phyloP scores from a whole-genome alignment of 2,888 invertebrate genomes.

The Aproaerema taeniolella region DNA sequence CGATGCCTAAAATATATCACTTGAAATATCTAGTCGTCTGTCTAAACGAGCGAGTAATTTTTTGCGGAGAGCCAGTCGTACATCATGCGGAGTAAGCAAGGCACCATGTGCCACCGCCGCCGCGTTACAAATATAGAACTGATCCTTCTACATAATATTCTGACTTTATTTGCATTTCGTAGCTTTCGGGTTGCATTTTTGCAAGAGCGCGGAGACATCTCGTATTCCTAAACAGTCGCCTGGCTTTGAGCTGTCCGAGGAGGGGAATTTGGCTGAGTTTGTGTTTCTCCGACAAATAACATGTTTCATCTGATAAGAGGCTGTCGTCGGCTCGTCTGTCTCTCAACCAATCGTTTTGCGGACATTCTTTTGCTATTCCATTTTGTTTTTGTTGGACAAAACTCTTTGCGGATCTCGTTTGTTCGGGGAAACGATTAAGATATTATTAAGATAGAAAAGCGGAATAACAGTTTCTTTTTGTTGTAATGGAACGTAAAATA shows the following conservation, averaged over 20 bases:
- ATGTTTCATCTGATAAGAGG: slow-evolving; percentile 66
- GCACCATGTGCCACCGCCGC: not conserved
- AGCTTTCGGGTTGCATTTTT: slow-evolving; percentile 37
- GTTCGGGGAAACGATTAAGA: slow-evolving; percentile 20
- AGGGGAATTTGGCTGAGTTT: slow-evolving; percentile 55
- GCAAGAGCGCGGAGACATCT: slow-evolving; percentile 35
- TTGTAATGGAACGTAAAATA: not conserved
- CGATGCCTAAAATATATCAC: not conserved
- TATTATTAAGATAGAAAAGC: slow-evolving; percentile 13
- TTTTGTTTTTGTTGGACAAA: slow-evolving; percentile 49
- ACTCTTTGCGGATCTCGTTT: slow-evolving; percentile 20
- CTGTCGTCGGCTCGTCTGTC: slow-evolving; percentile 65
- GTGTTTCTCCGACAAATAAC: slow-evolving; percentile 64
- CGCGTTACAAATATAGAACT: slow-evolving; percentile 20
- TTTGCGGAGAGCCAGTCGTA: not conserved
- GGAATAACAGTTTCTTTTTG: not conserved
- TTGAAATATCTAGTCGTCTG: not conserved
- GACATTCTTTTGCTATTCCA: slow-evolving; percentile 47
- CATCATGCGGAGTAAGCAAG: not conserved
- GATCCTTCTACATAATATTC: slow-evolving; percentile 28
- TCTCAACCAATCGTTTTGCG: slow-evolving; percentile 57
- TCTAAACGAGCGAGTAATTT: not conserved
- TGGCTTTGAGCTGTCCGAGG: slow-evolving; percentile 45
- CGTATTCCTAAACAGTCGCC: slow-evolving; percentile 44
- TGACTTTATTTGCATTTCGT: slow-evolving; percentile 29